Base-by-base conservation (phyloP, 2,888 invertebrate genomes). In the Harpalus rufipes region DNA sequence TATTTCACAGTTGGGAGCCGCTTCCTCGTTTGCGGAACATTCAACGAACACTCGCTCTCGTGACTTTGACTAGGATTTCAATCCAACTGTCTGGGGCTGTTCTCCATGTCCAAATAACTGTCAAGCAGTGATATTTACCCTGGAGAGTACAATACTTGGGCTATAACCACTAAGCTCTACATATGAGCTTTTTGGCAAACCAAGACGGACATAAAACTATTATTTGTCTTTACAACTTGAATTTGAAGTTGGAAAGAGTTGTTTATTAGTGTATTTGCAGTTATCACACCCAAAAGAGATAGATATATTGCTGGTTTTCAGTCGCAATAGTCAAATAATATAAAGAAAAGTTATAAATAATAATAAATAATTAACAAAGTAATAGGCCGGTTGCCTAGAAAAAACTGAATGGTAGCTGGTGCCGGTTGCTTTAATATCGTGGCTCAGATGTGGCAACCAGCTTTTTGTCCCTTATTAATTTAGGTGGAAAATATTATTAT, bases 101-200 rank as follows among this genome's bases (percentile, higher is more conserved):
- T 74, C 51, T 74, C 4, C 10, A 74, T 74, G 41, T 74, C 72
- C 72, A 74, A 74, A 74, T 74, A 74, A 74, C 72, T 74, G 72
- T 74, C 72, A 74, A 16, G 1, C 14, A 65, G 14, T 68, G 3
- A n/a, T 16, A 68, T 39, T 41, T 14, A 68, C 25, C n/a, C 32
- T 39, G 14, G n/a, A 0, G 14, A 41, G 25, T 10, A 51, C 44
- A 51, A 51, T 51, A 59, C 44, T 51, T 7, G 44, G 8, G 12
- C 8, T 12, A 51, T 51, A 59, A 59, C 59, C 59, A 14, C 16
- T 59, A 14, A 59, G 6, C 59, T 32, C 32, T 3, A 51, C 44
- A 51, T 51, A 51, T 51, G 44, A 51, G 12, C 44, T 51, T 51
- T 51, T 51, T 51, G 44, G 44, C 44, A 51, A 12, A 51, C 44